A percentile compares a stretch with the other conserved stretches of the same genome.
Conservation (phyloP, 2,797 vertebrate species). For the Neostethus bicornis region DNA sequence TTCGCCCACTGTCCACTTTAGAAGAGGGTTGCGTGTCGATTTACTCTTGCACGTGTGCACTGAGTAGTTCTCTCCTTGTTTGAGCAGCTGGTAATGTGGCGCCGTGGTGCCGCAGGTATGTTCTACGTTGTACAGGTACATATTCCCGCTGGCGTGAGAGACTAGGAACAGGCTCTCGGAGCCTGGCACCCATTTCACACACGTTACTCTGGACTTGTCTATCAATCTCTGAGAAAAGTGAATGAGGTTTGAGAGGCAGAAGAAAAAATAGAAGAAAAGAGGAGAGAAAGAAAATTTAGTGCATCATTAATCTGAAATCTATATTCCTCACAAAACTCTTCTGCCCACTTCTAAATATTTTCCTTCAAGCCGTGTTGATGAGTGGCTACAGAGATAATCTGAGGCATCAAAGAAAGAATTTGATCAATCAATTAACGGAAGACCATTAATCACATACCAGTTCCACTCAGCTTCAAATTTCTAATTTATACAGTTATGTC, state of each 20-base stretch:
- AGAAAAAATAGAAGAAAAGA: conserved; percentile 41
- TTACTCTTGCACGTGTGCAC: conserved; percentile 98
- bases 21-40: conserved; percentile 92
- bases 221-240: conserved; percentile 88
- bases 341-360: neutral
- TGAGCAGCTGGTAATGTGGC: conserved; percentile 97
- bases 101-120: conserved; percentile 94
- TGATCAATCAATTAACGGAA: neutral
- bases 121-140: conserved; percentile 99
- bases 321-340: neutral
- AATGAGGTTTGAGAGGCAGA: conserved; percentile 63
- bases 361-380: neutral
- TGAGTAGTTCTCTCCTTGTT: conserved; percentile 94
- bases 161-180: conserved; percentile 98
- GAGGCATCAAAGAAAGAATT: neutral
- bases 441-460: neutral
- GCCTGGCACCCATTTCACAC: conserved; percentile 98
- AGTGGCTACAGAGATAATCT: neutral
- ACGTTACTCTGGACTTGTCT: conserved; percentile 98
- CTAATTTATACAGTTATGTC: too few species aligned
- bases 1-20: conserved; percentile 96
- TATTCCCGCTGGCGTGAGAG: conserved; percentile 94
- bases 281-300: conserved; percentile 48
- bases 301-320: conserved; percentile 9
- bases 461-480: neutral